Base-by-base conservation (phyloP, 2,797 vertebrate genomes). In the Anniella stebbinsi region DNA sequence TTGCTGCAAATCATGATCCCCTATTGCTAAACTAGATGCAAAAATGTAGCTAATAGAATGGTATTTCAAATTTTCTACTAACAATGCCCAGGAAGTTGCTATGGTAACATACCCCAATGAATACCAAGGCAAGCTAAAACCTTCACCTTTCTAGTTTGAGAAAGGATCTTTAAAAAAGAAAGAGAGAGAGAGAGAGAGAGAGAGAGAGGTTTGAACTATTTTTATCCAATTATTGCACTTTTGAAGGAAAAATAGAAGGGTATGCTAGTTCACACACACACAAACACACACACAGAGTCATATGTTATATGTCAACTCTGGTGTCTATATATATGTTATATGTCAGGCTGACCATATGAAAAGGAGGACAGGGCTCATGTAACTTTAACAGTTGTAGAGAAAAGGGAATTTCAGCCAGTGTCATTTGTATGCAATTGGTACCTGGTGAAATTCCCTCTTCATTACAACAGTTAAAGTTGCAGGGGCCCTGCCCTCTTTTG, bases 1-100 rank as follows among this genome's bases (percentile, higher is more conserved):
- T 36, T 7, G 4, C 78, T 92, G 85, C 91, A 93, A 93, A 91
- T 9, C 45, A 2, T 15, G 67, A 92, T 67, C 75, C n/a, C 5
- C 80, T 89, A 0, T 86, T 54, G 2, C 90, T 84, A 82, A 88
- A 75, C 7, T 60, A 60, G 9, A 88, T 87, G 18, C 51, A 0
- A 73, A 92, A 82, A 23, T 4, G 8, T 11, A 17, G 25, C 75
- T 83, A 87, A 82, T 18, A 77, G 45, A 77, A 5, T 4, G 60
- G 8, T 23, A 0, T 80, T 89, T 90, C 57, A 86, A 36, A 0
- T 30, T 84, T 92, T 88, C 15, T 66, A 87, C 5, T 84, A 28
- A 72, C 23, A 72, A n/a, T 87, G 48, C 38, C 75, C 23, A 88
- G 41, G 18, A 70, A 57, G 75, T 67, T 78, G 15, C 51, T 70